A percentile compares a stretch with the other conserved stretches of the same genome.
phyloP scores from a whole-genome alignment of 2,888 invertebrate species.

The Meiosimyza decipiens region DNA sequence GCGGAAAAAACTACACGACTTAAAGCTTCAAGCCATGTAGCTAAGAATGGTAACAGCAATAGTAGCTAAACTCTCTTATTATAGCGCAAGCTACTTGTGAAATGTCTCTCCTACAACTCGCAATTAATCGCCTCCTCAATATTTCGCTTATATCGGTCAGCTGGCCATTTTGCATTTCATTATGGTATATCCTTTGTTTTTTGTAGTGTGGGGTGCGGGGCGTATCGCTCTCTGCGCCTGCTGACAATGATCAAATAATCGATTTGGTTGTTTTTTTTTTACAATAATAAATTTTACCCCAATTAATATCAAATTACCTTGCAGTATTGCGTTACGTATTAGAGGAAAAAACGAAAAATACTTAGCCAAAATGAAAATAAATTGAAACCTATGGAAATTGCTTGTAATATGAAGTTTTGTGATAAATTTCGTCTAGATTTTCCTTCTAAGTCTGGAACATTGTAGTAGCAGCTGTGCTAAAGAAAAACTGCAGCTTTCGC shows the following conservation, averaged over 20 bases:
- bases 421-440: conserved; percentile 42
- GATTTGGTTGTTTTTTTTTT: conserved; percentile 16
- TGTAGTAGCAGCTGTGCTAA: conserved; percentile 37
- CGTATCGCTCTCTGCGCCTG: neutral
- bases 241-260: neutral
- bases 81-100: too few relatives aligned
- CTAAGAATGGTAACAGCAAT: too few relatives aligned
- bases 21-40: too few relatives aligned
- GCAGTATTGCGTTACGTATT: conserved; percentile 38
- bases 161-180: neutral
- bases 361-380: conserved; percentile 40
- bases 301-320: conserved; percentile 62
- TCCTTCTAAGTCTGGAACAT: conserved; percentile 15
- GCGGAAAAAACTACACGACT: too few relatives aligned
- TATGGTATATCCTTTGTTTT: neutral
- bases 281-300: conserved; percentile 52
- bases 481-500: conserved; percentile 28
- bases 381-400: conserved; percentile 47
- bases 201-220: neutral
- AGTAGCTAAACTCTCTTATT: too few relatives aligned
- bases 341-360: neutral
- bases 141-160: neutral
- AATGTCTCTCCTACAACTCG: too few relatives aligned
- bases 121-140: neutral
- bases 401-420: conserved; percentile 46